A percentile compares a stretch with the other conserved stretches of the same genome.
Evolutionary conservation across 2,113 vertebrate species (phyloP).

Genomic region (Bothrops jararaca): DNA sequence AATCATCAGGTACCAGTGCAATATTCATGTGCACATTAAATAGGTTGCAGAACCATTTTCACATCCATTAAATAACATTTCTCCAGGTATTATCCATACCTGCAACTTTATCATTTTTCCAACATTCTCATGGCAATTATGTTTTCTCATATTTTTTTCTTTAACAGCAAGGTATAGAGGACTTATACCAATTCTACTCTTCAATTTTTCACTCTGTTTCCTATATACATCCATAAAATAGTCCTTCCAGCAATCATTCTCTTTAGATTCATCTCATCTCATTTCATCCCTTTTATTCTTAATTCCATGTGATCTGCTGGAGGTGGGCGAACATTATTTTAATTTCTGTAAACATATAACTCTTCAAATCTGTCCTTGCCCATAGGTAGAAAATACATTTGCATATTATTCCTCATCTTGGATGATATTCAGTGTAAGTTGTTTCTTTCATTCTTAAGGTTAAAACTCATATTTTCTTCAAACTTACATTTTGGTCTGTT

Average conservation of each 20-base stretch:
- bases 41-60: background rate
- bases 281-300: background rate
- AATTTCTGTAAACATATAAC: background rate
- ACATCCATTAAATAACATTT: background rate
- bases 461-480: background rate
- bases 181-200: background rate
- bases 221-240: background rate
- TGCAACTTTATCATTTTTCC: background rate
- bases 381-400: background rate
- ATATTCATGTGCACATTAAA: background rate
- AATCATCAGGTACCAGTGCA: background rate
- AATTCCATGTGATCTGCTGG: background rate
- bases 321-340: background rate
- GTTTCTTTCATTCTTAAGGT: background rate
- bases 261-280: background rate
- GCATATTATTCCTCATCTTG: background rate
- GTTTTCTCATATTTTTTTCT: background rate
- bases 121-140: background rate
- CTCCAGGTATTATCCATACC: background rate
- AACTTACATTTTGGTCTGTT: background rate
- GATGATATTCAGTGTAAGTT: background rate
- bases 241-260: background rate
- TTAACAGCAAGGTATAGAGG: background rate
- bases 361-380: background rate
- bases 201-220: background rate